Base-by-base conservation (phyloP, 2,113 vertebrate species). In the Mesocricetus auratus region DNA sequence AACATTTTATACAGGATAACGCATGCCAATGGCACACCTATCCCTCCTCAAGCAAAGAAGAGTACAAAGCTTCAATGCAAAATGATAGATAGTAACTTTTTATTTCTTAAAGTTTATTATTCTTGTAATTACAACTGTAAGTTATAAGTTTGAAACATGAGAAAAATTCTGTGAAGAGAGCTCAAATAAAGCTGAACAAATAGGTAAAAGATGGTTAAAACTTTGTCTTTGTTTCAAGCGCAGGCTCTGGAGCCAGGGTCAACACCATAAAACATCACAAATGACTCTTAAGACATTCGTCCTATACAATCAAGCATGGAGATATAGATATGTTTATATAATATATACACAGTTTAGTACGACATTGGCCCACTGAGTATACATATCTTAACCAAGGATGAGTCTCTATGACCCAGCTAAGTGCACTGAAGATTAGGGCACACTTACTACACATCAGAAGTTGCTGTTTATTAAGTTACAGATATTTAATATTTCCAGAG, bases 61-160 rank as follows among this genome's bases (percentile, higher is more conserved):
- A 50, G 13, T 77, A 83, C 77, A 92, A 86, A 93, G 92, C 21
- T 88, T 82, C 58, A 95, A 62, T 91, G 89, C 62, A 93, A 90
- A 68, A 17, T 94, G 88, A 89, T 85, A 74, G 11, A 66, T 96
- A 96, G 96, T 92, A 64, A 79, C 86, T 98, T 98, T 98, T 78
- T 77, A 97, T 93, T 98, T 98, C 94, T 98, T 98, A 98, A 98
- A 98, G 94, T 98, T 98, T 99, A 98, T 99, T 99, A 62, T 99
- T 97, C 97, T 98, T 96, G 98, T 98, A 99, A 99, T 99, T 99
- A 99, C 98, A 99, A 98, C 98, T 98, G 98, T 97, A 98, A 98
- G 98, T 94, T 98, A 98, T 99, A 98, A 98, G 99, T 98, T 98
- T 99, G 98, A 99, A 99, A 99, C 98, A 98, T 98, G 97, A 98